Evolutionary conservation across 53 echinoderm and acorn worm species (phyloP).

Genomic region (Echinarachnius parma): DNA sequence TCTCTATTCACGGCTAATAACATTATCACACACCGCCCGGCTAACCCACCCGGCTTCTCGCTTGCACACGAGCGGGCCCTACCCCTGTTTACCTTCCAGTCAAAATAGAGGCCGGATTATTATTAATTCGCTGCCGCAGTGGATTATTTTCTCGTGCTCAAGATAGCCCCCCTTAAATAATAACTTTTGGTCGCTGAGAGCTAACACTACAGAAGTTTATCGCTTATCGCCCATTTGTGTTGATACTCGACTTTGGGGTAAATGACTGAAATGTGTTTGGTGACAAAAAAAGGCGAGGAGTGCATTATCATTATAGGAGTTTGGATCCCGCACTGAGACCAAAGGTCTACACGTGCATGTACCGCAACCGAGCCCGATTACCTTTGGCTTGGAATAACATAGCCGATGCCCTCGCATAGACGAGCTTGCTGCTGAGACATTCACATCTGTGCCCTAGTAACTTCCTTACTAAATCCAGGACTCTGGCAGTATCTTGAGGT

Average conservation of each 20-base stretch:
- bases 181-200: conserved; percentile 36
- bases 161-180: conserved; percentile 46
- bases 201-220: conserved; percentile 37
- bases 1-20: conserved; percentile 20
- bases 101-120: conserved; percentile 15
- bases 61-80: background rate
- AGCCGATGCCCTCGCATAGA: too few species aligned
- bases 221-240: conserved; percentile 44
- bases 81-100: conserved; percentile 6
- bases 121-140: conserved; percentile 27
- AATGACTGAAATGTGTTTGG: conserved; percentile 52
- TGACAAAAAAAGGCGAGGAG: conserved; percentile 18
- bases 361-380: conserved; percentile 16
- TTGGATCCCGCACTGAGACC: conserved; percentile 13
- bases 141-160: conserved; percentile 1
- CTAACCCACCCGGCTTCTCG: background rate
- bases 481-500: too few species aligned
- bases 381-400: too few species aligned
- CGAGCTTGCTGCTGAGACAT: too few species aligned
- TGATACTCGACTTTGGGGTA: conserved; percentile 27
- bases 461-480: too few species aligned
- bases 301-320: too few species aligned
- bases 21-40: conserved; percentile 20
- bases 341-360: conserved; percentile 41
- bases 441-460: too few species aligned